Conservation (phyloP, 2,888 invertebrate genomes). For the Lasius platythorax region DNA sequence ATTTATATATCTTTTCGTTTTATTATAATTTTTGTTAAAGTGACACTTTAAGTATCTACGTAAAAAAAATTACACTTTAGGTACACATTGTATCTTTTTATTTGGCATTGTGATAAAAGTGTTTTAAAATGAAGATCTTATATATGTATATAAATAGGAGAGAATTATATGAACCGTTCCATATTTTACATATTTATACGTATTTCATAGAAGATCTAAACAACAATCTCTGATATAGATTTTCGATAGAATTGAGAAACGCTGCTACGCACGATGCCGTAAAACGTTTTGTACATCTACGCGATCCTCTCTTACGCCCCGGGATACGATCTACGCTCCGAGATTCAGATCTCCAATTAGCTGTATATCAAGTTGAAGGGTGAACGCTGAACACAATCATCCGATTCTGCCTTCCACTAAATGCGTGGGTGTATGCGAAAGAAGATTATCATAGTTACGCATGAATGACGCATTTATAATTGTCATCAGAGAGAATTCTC, state of each 20-base stretch:
- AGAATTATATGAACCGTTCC: background rate
- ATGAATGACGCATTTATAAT: conserved; percentile 22
- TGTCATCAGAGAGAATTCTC: background rate
- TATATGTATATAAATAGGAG: background rate
- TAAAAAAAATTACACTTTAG: background rate
- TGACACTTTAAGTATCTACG: background rate
- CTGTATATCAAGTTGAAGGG: conserved; percentile 82
- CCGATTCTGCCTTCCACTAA: conserved; percentile 36
- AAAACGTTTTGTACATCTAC: conserved; percentile 57
- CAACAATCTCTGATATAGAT: conserved; percentile 2
- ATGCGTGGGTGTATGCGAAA: conserved; percentile 11
- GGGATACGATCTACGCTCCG: conserved; percentile 53
- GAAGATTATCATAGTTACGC: conserved; percentile 36
- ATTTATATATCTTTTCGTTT: too few relatives aligned
- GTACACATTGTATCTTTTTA: background rate
- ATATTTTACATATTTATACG: background rate
- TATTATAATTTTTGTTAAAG: background rate
- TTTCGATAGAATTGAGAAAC: conserved; percentile 40
- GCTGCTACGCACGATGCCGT: conserved; percentile 36
- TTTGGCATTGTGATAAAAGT: background rate
- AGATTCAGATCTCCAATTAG: conserved; percentile 85
- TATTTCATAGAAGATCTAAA: background rate
- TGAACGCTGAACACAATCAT: conserved; percentile 73
- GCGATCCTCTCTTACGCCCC: conserved; percentile 26
- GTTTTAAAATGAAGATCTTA: background rate